Conservation (phyloP, 2,797 vertebrate species). For the Cephalopachus bancanus region DNA sequence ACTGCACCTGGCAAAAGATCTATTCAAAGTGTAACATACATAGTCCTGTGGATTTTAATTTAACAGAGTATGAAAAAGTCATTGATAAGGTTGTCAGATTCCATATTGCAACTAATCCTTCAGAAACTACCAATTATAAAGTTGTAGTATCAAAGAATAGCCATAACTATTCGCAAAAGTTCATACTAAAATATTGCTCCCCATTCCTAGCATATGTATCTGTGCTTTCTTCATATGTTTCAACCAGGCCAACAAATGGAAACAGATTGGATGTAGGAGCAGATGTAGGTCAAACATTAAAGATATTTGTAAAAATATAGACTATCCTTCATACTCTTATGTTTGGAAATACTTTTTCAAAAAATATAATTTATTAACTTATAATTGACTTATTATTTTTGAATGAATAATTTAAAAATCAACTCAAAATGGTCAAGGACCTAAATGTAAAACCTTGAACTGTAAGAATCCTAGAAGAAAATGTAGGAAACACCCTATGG, state of each 20-base stretch:
- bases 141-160: conserved; percentile 28
- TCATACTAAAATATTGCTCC: conserved; percentile 20
- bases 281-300: not conserved
- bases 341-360: no score
- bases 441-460: no score
- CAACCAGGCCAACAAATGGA: conserved; percentile 10
- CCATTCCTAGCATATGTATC: not conserved
- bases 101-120: not conserved
- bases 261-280: not conserved
- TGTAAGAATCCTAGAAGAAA: no score
- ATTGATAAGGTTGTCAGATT: not conserved
- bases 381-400: no score
- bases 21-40: conserved; percentile 14
- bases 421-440: no score
- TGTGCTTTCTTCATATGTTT: conserved; percentile 39
- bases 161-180: conserved; percentile 17
- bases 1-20: conserved; percentile 48
- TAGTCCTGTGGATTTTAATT: not conserved
- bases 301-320: no score
- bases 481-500: no score
- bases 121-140: conserved; percentile 39
- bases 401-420: no score
- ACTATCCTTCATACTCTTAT: no score
- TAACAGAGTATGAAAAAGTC: conserved; percentile 40
- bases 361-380: no score